phyloP scores from a whole-genome alignment of 2,888 invertebrate genomes.

The Metacarcinus magister region DNA sequence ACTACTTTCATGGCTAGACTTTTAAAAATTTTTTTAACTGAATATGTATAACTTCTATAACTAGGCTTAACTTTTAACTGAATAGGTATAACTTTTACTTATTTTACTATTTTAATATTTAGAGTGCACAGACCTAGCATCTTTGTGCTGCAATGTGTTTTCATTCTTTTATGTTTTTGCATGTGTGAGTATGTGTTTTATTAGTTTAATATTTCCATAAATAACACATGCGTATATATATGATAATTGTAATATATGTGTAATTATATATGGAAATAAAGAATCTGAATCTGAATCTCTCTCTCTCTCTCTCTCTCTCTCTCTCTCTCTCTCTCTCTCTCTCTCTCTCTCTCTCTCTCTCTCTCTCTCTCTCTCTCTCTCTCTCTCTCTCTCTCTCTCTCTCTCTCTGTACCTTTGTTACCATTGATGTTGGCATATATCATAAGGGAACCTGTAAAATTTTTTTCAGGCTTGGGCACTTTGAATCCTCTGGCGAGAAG shows the following conservation, averaged over 20 bases:
- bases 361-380: conserved; percentile 34
- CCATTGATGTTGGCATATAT: background rate
- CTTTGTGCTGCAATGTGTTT: background rate
- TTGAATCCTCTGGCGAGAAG: conserved; percentile 88
- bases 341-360: background rate
- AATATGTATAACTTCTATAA: background rate
- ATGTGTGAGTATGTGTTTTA: background rate
- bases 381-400: too few species aligned
- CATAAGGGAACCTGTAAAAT: conserved; percentile 87
- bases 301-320: conserved; percentile 44
- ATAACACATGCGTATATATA: too few species aligned
- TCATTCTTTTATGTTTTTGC: conserved; percentile 16
- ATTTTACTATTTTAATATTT: background rate
- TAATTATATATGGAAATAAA: too few species aligned
- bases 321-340: conserved; percentile 28
- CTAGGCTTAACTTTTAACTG: background rate
- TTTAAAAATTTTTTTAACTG: background rate
- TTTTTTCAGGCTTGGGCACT: conserved; percentile 88
- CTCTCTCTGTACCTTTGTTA: background rate
- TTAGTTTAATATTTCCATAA: too few species aligned
- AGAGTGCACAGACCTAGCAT: too few species aligned
- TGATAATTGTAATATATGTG: too few species aligned
- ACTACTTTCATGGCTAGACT: background rate
- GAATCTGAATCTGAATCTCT: background rate
- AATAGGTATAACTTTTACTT: background rate